Evolutionary conservation across 2,113 vertebrate species (phyloP), one percentile per base, ranked within the genome.

Genomic region (Raja brachyura): DNA sequence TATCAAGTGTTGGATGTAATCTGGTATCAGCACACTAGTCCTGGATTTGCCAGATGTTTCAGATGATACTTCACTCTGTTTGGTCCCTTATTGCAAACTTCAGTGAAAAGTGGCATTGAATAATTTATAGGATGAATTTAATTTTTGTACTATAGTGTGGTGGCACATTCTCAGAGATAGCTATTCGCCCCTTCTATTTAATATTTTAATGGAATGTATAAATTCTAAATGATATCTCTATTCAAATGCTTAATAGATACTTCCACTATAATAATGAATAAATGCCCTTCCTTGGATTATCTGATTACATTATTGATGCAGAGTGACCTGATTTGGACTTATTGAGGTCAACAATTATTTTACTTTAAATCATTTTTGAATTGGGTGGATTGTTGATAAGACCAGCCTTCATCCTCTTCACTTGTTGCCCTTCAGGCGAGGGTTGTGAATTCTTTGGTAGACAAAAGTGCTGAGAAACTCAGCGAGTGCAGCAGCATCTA

Each of bases 141-240:
- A 86, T 61, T 86, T 86, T 54, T 86, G 81, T 25, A 14, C 25
- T 61, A 1, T 9, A 61, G 11, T 86, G 13, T 86, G 81, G 25
- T 25, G 28, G 10, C 59, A 86, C 61, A 86, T 86, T 86, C 54
- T 61, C 54, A 61, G 25, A 86, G 54, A 86, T 25, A 61, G 14
- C 81, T 86, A 56, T 86, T 61, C 25, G 59, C 61, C 59, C 54
- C 54, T 86, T 86, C 81, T 28, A 86, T 61, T 86, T 86, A 61
- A 86, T 61, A 59, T 86, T 61, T 86, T 86, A 86, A 86, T 86
- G 54, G 81, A 59, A 86, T 86, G 25, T 86, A 86, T 86, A 59
- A 86, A 86, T 86, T 86, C 22, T n/a, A 86, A 86, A 86, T 59
- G 81, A 61, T 86, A 28, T 86, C 25, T 56, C 54, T 56, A 56